phyloP scores from a whole-genome alignment of 2,113 vertebrate species.

The Pterocles orientalis region DNA sequence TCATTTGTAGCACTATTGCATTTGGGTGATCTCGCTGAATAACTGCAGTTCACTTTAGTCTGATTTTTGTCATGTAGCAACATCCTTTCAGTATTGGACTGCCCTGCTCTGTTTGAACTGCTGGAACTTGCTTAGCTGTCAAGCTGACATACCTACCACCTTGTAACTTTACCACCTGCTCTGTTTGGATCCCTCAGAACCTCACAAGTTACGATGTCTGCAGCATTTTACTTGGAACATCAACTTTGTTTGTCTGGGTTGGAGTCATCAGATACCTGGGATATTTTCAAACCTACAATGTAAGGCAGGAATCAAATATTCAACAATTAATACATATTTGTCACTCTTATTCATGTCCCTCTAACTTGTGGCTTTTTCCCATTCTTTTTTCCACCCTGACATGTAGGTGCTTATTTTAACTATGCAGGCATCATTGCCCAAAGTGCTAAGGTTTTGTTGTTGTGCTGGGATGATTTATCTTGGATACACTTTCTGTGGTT shows the following conservation, averaged over 20 bases:
- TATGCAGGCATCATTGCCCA: conserved; percentile 92
- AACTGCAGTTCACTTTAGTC: not conserved
- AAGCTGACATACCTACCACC: not conserved
- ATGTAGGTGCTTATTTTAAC: conserved; percentile 93
- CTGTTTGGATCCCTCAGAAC: conserved; percentile 77
- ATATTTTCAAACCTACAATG: conserved; percentile 97
- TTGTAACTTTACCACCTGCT: not conserved
- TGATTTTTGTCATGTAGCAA: conserved; percentile 7
- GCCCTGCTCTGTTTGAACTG: not conserved
- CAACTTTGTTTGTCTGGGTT: conserved; percentile 93
- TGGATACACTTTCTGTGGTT: conserved; percentile 96
- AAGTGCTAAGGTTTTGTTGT: conserved; percentile 94
- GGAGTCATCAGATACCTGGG: conserved; percentile 95
- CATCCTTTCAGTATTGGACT: not conserved
- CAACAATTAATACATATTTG: not conserved
- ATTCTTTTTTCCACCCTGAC: not conserved
- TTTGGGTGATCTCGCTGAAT: not conserved
- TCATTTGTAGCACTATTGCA: not conserved
- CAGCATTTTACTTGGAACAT: conserved; percentile 95
- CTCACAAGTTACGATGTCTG: conserved; percentile 93
- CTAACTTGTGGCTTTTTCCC: not conserved
- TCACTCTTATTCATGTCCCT: not conserved
- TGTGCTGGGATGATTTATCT: conserved; percentile 98
- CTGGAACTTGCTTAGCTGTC: not conserved
- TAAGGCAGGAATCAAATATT: conserved; percentile 70